phyloP scores from a whole-genome alignment of 1,140 invertebrate species.

The Xylocopa sonorina region DNA sequence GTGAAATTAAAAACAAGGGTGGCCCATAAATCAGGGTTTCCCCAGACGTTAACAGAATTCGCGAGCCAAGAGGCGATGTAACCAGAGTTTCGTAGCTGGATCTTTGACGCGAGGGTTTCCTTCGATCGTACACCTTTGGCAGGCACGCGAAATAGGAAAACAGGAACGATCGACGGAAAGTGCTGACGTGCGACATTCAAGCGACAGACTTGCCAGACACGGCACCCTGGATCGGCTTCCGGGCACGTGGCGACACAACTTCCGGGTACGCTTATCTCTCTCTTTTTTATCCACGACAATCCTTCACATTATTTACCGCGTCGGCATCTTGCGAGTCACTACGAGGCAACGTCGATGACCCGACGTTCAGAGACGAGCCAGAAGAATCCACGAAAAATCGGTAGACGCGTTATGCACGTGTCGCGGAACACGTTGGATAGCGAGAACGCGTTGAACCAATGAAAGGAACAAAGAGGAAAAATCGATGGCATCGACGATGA shows the following conservation, averaged over 20 bases:
- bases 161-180: not conserved
- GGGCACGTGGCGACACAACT: not conserved
- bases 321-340: slow-evolving; percentile 29
- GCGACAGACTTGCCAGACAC: slow-evolving; percentile 1
- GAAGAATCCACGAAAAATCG: slow-evolving; percentile 23
- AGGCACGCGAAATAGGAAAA: not conserved
- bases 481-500: slow-evolving; percentile 47
- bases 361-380: no score
- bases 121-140: not conserved
- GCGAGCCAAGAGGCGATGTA: not conserved
- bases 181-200: slow-evolving; percentile 13
- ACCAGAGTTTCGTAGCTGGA: not conserved
- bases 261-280: slow-evolving; percentile 32
- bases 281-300: slow-evolving; percentile 14
- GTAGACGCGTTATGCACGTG: slow-evolving; percentile 52
- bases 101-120: not conserved
- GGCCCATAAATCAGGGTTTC: not conserved
- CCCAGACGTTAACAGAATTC: not conserved
- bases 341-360: slow-evolving; percentile 19
- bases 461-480: slow-evolving; percentile 12
- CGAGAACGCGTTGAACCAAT: slow-evolving; percentile 4
- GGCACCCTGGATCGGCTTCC: slow-evolving; percentile 7
- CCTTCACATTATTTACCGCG: slow-evolving; percentile 10
- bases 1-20: not conserved
- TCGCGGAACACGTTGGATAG: slow-evolving; percentile 30